These are phyloP conservation scores for Erpobdella octoculata DNA, from an alignment of 2,888 invertebrate species.

Conservation along the genomic window DNA sequence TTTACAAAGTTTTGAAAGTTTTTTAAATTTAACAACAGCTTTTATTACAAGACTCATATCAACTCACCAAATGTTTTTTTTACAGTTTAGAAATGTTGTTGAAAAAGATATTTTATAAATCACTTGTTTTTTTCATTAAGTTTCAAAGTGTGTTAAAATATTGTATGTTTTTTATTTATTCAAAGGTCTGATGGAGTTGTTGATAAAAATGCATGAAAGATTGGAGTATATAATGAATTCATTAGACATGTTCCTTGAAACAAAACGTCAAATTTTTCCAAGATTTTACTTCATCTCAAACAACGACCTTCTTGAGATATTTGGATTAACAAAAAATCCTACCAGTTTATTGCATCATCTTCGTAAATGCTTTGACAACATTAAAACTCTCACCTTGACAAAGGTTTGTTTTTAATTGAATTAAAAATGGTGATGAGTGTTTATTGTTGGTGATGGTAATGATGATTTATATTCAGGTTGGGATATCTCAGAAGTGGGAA, in stretches of 20 bases:
- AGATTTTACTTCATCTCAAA: constrained; percentile 75
- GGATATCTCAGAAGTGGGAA: constrained; percentile 48
- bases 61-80: too few species aligned
- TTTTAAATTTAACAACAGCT: neutral
- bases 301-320: constrained; percentile 72
- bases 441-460: neutral
- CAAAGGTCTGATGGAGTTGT: constrained; percentile 59
- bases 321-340: constrained; percentile 76
- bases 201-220: constrained; percentile 67
- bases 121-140: neutral
- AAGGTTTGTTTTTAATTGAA: constrained; percentile 42
- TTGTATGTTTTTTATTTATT: constrained; percentile 33
- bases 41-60: too few species aligned
- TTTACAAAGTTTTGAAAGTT: neutral
- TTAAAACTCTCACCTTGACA: constrained; percentile 56
- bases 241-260: constrained; percentile 76
- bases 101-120: neutral
- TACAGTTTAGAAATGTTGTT: neutral
- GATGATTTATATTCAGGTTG: constrained; percentile 43
- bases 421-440: neutral
- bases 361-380: constrained; percentile 80
- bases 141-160: neutral
- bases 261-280: constrained; percentile 78
- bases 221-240: constrained; percentile 74
- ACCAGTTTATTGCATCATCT: constrained; percentile 74